phyloP scores from a whole-genome alignment of 2,888 invertebrate genomes.

The Calameuta idolon region DNA sequence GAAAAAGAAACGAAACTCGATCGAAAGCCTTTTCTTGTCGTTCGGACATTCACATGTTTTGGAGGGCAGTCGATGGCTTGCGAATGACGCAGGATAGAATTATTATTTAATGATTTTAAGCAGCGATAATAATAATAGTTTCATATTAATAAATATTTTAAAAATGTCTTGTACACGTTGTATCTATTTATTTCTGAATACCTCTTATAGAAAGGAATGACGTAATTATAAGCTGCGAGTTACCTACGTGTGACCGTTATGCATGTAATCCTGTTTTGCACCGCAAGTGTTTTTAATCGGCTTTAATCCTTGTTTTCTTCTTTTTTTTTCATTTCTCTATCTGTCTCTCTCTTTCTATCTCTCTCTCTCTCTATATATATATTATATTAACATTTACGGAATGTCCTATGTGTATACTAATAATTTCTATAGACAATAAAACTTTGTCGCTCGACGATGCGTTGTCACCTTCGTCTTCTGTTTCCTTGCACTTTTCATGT shows the following conservation, averaged over 20 bases:
- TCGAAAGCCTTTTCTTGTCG: not conserved
- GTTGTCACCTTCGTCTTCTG: no score
- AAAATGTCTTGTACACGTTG: conserved; percentile 53
- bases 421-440: no score
- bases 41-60: conserved; percentile 26
- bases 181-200: conserved; percentile 51
- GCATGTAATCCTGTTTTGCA: conserved; percentile 34
- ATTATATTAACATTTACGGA: no score
- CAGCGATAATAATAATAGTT: conserved; percentile 64
- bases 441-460: no score
- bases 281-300: conserved; percentile 18
- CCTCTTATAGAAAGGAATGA: conserved; percentile 27
- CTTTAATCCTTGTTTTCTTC: not conserved
- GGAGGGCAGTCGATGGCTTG: conserved; percentile 54
- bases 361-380: not conserved
- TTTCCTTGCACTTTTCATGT: no score
- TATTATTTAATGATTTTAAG: conserved; percentile 64
- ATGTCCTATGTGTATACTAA: no score
- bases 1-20: not conserved
- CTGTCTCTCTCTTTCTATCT: no score
- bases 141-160: conserved; percentile 65
- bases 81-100: conserved; percentile 44
- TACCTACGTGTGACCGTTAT: conserved; percentile 24
- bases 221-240: conserved; percentile 22
- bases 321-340: not conserved